Conservation (phyloP, 92 coral and sea anemone genomes). For the Paramuricea clavata region DNA sequence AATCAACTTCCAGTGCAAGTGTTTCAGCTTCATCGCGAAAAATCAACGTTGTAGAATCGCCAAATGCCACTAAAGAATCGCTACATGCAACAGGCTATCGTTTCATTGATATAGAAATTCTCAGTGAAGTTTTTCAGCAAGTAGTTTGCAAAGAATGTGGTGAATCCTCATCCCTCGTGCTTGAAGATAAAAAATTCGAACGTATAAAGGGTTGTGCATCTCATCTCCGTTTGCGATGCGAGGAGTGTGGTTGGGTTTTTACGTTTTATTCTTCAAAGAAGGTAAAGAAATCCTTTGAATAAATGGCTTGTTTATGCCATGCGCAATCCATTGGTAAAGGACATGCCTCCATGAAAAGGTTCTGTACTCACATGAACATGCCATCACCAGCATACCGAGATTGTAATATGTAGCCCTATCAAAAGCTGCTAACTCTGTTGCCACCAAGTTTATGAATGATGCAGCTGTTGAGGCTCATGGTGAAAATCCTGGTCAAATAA, state of each 20-base stretch:
- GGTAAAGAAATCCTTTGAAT: neutral
- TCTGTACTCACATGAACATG: neutral
- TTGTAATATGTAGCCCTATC: neutral
- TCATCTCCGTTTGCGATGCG: neutral
- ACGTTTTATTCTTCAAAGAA: neutral
- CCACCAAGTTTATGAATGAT: neutral
- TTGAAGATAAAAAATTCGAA: neutral
- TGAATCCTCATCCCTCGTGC: neutral
- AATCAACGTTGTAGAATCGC: neutral
- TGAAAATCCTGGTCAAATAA: neutral
- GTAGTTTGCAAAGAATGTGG: neutral
- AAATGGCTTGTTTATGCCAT: neutral
- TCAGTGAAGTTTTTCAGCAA: constrained; percentile 4
- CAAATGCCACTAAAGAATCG: neutral
- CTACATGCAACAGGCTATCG: neutral
- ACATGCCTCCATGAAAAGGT: constrained; percentile 1
- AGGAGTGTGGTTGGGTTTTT: neutral
- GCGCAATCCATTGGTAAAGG: neutral
- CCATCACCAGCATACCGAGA: neutral
- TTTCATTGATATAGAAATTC: constrained; percentile 5
- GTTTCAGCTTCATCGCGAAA: neutral
- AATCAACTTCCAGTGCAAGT: neutral
- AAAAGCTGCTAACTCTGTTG: neutral
- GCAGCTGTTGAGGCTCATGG: neutral
- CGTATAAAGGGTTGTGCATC: neutral